Conservation (phyloP, 2,888 invertebrate genomes). For the Eudasyphora cyanicolor region DNA sequence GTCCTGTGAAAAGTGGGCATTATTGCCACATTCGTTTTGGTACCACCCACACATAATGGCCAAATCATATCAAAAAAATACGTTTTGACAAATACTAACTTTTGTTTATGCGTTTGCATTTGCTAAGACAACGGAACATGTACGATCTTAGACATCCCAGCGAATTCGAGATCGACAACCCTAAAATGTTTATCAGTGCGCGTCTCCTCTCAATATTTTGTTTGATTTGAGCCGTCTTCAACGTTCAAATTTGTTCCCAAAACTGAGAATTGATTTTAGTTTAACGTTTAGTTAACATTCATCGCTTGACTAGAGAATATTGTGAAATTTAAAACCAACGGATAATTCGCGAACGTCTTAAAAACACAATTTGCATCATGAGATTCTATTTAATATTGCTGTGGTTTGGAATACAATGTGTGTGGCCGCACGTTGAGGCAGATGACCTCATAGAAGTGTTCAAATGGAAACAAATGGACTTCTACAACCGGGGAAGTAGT, state of each 20-base stretch:
- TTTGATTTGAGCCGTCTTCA: too few relatives aligned
- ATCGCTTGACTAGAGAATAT: not conserved
- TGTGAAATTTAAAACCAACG: not conserved
- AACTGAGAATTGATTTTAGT: not conserved
- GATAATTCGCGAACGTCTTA: not conserved
- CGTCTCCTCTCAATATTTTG: too few relatives aligned
- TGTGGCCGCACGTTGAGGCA: slow-evolving; percentile 54
- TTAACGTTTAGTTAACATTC: slow-evolving; percentile 19
- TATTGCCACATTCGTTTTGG: too few relatives aligned
- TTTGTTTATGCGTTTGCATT: too few relatives aligned
- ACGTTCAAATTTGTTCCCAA: not conserved
- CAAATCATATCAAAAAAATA: too few relatives aligned
- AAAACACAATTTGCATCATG: slow-evolving; percentile 1
- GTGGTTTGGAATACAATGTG: not conserved
- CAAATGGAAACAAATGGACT: slow-evolving; percentile 79
- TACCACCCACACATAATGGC: too few relatives aligned
- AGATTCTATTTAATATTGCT: not conserved
- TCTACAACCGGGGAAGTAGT: slow-evolving; percentile 71
- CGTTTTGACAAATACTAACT: too few relatives aligned
- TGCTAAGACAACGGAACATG: too few relatives aligned
- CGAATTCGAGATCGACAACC: too few relatives aligned
- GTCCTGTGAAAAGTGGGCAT: too few relatives aligned
- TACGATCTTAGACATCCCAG: too few relatives aligned
- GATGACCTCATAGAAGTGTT: slow-evolving; percentile 76
- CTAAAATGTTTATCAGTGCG: too few relatives aligned